phyloP scores from a whole-genome alignment of 1,140 invertebrate species.

The Procambarus virginalis region DNA sequence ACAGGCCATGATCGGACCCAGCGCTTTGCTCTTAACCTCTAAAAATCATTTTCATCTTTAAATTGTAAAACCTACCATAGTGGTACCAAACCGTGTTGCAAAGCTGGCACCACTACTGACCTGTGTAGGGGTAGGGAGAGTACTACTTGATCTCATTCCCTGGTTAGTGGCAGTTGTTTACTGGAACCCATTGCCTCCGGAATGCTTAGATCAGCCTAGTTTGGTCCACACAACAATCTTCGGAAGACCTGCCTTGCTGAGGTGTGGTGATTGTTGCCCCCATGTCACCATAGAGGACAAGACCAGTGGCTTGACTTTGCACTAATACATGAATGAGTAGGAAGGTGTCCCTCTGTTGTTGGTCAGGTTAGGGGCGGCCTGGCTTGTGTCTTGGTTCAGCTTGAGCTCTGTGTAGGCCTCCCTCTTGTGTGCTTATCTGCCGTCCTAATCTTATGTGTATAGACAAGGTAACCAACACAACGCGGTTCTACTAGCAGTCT shows the following conservation, averaged over 20 bases:
- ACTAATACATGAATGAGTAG: no score
- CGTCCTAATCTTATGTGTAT: constrained; percentile 36
- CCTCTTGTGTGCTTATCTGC: constrained; percentile 50
- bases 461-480: constrained; percentile 3
- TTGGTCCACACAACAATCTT: constrained; percentile 11
- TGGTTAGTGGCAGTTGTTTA: constrained; percentile 40
- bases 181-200: constrained; percentile 19
- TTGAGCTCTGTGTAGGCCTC: constrained; percentile 37
- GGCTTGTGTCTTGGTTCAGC: constrained; percentile 9
- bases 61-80: not conserved
- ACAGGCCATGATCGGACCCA: constrained; percentile 5
- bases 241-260: constrained; percentile 10
- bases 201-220: constrained; percentile 29
- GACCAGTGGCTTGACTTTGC: not conserved
- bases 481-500: not conserved
- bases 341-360: not conserved
- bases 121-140: constrained; percentile 26
- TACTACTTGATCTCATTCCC: constrained; percentile 48
- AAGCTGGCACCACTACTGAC: not conserved
- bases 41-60: not conserved
- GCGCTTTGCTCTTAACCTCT: not conserved
- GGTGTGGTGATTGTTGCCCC: not conserved
- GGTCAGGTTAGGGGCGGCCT: not conserved
- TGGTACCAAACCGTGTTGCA: not conserved
- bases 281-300: not conserved